Evolutionary conservation across 2,797 vertebrate genomes (phyloP).

Genomic region (Girardinus metallicus): DNA sequence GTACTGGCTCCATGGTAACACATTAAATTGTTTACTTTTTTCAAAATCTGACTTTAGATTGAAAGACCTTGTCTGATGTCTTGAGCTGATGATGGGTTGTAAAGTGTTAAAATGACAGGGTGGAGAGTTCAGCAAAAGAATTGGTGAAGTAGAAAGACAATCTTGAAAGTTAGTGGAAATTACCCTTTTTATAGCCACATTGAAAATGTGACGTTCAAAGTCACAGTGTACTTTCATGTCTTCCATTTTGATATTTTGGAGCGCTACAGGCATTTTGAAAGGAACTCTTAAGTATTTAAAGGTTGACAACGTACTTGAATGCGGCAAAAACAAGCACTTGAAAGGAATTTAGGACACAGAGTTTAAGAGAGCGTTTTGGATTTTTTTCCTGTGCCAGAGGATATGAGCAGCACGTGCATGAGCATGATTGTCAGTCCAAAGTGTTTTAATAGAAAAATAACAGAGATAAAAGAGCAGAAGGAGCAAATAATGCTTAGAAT

Average conservation of each 20-base stretch:
- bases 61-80: constrained; percentile 57
- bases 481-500: neutral
- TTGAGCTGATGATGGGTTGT: constrained; percentile 62
- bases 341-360: neutral
- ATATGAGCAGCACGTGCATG: no score
- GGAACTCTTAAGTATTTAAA: neutral
- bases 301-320: neutral
- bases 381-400: no score
- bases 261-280: constrained; percentile 12
- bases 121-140: constrained; percentile 49
- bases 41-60: constrained; percentile 43
- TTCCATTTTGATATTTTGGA: constrained; percentile 21
- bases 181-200: constrained; percentile 37
- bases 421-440: neutral
- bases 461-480: neutral
- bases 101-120: constrained; percentile 69
- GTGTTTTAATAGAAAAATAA: neutral
- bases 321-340: neutral
- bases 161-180: constrained; percentile 63
- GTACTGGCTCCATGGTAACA: constrained; percentile 14
- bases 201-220: constrained; percentile 46
- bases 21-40: constrained; percentile 50
- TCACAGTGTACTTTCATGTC: constrained; percentile 30
- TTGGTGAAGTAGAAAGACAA: constrained; percentile 45
- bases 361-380: neutral